Base-by-base conservation (phyloP, 2,888 invertebrate species). In the Tipula confusa region DNA sequence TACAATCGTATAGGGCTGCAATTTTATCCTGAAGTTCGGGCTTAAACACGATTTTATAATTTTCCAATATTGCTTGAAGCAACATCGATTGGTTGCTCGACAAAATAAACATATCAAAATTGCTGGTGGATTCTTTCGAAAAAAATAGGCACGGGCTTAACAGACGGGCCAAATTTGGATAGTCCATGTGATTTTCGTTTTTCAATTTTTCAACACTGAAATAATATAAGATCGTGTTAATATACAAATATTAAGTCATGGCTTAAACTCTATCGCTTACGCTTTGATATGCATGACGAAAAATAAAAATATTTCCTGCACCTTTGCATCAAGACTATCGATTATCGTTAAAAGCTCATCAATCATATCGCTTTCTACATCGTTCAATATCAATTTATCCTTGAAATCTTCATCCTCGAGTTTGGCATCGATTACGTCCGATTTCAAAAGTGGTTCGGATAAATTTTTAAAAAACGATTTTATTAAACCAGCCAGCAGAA, bases 61-160 rank as follows among this genome's bases (percentile, higher is more conserved):
- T 80, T 80, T 80, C 80, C 0, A 80, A 29, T 15, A 80, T 28
- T 29, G 29, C 80, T 29, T 80, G 80, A 3, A 80, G 80, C 31
- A 80, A 29, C 31, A 80, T 29, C 9, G 80, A 80, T 80, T 80
- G 80, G 9, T 80, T 80, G 15, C 80, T 80, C 31, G 80, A 80
- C 15, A 80, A 7, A 6, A 80, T 80, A n/a, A 80, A 80, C 80
- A 80, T n/a, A n/a, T 80, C 80, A 80, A 80, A 80, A 80, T 80
- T 80, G 29, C 31, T 29, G 29, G 29, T 6, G 4, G 11, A 13
- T 11, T 64, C 64, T 80, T 80, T 80, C 1, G 29, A 15, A 31
- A 29, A 80, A n/a, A 80, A 80, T 15, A 80, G 31, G 15, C 80
- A 80, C n/a, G 80, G 80, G 31, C 80, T 80, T n/a, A 80, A 28